Evolutionary conservation across 2,113 vertebrate species (phyloP), one percentile per base, ranked within the genome.

Genomic region (Sebastes schlegelii): DNA sequence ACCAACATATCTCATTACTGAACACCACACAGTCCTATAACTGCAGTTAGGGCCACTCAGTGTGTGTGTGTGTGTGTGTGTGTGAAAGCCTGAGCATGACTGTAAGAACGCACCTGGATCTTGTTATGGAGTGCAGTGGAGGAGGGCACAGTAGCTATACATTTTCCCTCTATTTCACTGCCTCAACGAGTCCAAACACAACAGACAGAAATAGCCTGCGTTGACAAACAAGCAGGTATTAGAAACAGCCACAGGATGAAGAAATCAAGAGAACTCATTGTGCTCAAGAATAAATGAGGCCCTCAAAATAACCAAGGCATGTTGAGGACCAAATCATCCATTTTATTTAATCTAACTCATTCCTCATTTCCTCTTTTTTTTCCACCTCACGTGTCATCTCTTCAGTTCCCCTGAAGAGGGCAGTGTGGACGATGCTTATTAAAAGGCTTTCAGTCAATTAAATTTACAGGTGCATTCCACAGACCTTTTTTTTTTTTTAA

Each of bases 51-150:
- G 77, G 66, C 86, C 80, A 72, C 52, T 86, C 79, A 87, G 77
- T 62, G 60, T 63, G 34, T 19, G 74, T 52, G 46, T 60, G 48
- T 61, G 14, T 62, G 26, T 40, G 74, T 46, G 34, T 60, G 43
- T 52, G 13, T 19, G 67, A 46, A 8, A n/a, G 77, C 14, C 5
- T 19, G 19, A 54, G 62, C 46, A 11, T 62, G 76, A 67, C 62
- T 83, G 67, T 72, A 26, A 54, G 71, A 72, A 40, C 42, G 45
- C 91, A 93, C 91, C 86, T 93, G 92, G 91, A 84, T 79, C 89
- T 90, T 84, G 79, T 94, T 94, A 91, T 86, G 70, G 42, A 62
- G 83, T 74, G 86, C 73, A 88, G 75, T 72, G 80, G 81, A 67
- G 66, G 48, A 26, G 26, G 61, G 51, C 74, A 88, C 86, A 88